phyloP scores from a whole-genome alignment of 2,888 invertebrate species.

The Boloria selene region DNA sequence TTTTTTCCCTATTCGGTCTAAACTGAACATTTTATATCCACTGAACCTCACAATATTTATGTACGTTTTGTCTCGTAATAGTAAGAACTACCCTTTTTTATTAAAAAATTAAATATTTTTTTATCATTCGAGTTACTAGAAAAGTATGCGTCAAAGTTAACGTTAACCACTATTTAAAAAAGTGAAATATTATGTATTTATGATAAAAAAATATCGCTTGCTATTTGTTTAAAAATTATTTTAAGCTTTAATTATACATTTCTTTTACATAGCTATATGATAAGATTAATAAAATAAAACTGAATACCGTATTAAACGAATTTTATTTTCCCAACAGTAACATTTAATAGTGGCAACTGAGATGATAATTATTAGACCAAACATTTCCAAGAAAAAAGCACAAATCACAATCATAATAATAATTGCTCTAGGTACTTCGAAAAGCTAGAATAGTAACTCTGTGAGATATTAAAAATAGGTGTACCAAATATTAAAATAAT shows the following conservation, averaged over 20 bases:
- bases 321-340: conserved; percentile 14
- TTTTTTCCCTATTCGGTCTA: conserved; percentile 39
- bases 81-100: not conserved
- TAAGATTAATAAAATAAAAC: conserved; percentile 21
- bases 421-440: too few relatives aligned
- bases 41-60: not conserved
- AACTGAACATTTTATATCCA: too few relatives aligned
- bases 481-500: too few relatives aligned
- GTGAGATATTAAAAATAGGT: too few relatives aligned
- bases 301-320: conserved; percentile 10
- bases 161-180: conserved; percentile 15
- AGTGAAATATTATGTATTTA: conserved; percentile 9
- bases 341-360: not conserved
- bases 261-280: conserved; percentile 16
- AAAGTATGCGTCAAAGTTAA: conserved; percentile 9
- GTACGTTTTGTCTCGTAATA: not conserved
- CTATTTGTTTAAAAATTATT: conserved; percentile 17
- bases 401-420: too few relatives aligned
- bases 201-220: conserved; percentile 11
- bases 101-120: conserved; percentile 2
- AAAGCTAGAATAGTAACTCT: too few relatives aligned
- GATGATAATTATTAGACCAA: too few relatives aligned
- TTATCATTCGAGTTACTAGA: conserved; percentile 1
- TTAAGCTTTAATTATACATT: conserved; percentile 13
- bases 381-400: too few relatives aligned